These are phyloP conservation scores for Tenthredo livida DNA, from an alignment of 2,888 invertebrate species.

Conservation along the genomic window DNA sequence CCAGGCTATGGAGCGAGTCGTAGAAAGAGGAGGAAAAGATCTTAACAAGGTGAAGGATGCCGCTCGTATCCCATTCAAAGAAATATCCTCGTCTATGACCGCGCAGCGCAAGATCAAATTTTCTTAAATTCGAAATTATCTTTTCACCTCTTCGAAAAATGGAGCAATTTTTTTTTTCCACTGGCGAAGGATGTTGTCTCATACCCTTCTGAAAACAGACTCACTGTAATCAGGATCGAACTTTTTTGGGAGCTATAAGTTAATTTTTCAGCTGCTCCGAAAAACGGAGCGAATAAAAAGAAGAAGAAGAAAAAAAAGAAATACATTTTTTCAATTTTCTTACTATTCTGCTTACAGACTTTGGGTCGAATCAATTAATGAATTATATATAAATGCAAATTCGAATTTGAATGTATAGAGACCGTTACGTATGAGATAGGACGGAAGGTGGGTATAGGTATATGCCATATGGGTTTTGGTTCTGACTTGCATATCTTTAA, in stretches of 20 bases:
- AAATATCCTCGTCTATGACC: not conserved
- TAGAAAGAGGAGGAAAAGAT: constrained; percentile 26
- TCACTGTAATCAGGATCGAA: too few relatives aligned
- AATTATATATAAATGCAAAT: constrained; percentile 49
- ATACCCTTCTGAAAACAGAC: too few relatives aligned
- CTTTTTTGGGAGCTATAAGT: too few relatives aligned
- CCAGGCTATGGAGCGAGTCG: not conserved
- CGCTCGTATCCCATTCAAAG: constrained; percentile 9
- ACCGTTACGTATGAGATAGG: not conserved
- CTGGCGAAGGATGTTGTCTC: too few relatives aligned
- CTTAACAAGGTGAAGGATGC: constrained; percentile 43
- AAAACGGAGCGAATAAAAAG: not conserved
- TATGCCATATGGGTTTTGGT: not conserved
- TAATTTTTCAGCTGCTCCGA: not conserved
- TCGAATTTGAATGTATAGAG: not conserved
- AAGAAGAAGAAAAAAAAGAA: not conserved
- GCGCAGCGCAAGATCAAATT: not conserved
- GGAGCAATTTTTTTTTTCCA: not conserved
- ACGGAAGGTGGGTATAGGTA: not conserved
- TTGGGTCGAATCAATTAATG: not conserved
- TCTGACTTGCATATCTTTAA: constrained; percentile 41
- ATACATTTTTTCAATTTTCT: not conserved
- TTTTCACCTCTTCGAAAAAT: too few relatives aligned
- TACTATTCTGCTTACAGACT: not conserved
- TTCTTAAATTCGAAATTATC: too few relatives aligned